A percentile compares a stretch with the other conserved stretches of the same genome.
phyloP scores from a whole-genome alignment of 2,113 vertebrate genomes.

The Tringa solitaria region DNA sequence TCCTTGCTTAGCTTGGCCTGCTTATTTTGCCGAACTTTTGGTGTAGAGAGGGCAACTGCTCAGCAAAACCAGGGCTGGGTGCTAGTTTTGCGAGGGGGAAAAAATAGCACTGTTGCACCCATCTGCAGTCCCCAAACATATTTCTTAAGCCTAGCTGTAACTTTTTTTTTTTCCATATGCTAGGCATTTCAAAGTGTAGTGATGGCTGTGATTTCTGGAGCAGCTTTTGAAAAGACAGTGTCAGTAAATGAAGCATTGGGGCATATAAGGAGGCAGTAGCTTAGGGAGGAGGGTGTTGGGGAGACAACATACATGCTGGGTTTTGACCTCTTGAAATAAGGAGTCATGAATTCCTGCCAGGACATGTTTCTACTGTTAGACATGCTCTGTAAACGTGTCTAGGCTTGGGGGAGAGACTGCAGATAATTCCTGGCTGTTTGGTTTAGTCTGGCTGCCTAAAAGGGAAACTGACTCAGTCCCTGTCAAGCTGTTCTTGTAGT shows the following conservation, averaged over 20 bases:
- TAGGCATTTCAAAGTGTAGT: not conserved
- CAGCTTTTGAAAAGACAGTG: not conserved
- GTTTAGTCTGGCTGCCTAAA: not conserved
- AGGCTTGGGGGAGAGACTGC: not conserved
- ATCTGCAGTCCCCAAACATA: not conserved
- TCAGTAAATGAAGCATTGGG: not conserved
- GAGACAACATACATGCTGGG: not conserved
- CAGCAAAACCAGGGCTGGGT: not conserved
- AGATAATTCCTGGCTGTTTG: not conserved
- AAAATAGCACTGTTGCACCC: not conserved
- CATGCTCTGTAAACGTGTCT: not conserved
- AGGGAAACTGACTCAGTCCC: not conserved
- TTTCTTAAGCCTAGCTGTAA: not conserved
- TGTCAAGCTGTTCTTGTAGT: not conserved
- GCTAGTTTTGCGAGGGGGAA: not conserved
- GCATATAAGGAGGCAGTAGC: not conserved
- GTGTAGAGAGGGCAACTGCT: not conserved
- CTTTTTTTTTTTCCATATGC: not conserved
- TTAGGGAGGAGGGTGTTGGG: not conserved
- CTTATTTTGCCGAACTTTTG: conserved; percentile 16
- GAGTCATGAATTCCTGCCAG: conserved; percentile 11
- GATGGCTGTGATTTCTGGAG: not conserved
- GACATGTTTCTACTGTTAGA: conserved; percentile 6
- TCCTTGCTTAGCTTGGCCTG: not conserved
- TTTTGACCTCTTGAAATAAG: conserved; percentile 12